Evolutionary conservation across 2,113 vertebrate genomes (phyloP).

Genomic region (Platysteira castanea): DNA sequence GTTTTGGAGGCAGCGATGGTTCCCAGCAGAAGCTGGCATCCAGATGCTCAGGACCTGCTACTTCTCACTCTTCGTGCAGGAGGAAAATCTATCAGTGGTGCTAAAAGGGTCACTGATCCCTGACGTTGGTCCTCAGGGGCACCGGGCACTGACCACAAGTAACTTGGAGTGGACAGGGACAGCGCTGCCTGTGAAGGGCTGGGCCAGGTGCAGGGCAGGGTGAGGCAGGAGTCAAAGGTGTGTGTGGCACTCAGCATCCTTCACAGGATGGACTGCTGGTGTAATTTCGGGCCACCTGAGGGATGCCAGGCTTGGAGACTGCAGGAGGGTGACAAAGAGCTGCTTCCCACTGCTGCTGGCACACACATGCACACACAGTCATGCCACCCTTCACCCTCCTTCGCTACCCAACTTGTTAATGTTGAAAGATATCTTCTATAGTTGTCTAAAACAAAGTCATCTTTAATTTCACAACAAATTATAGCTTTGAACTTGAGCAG

Average conservation of each 20-base stretch:
- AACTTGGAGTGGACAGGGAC: neutral
- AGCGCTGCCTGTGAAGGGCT: neutral
- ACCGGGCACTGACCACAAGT: neutral
- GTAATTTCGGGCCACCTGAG: neutral
- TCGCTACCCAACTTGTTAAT: neutral
- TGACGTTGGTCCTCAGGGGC: neutral
- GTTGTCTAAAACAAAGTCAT: neutral
- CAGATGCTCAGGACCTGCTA: neutral
- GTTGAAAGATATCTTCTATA: neutral
- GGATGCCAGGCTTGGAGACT: neutral
- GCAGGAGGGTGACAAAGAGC: neutral
- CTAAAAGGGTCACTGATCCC: neutral
- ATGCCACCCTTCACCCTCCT: neutral
- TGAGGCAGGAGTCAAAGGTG: neutral
- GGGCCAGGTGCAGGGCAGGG: neutral
- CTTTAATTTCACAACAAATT: neutral
- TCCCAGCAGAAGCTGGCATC: neutral
- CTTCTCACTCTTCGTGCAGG: neutral
- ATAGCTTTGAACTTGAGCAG: neutral
- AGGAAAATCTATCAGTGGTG: neutral
- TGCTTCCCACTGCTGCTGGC: neutral
- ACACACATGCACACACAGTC: neutral
- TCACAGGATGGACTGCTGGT: neutral
- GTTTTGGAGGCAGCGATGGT: fast-evolving
- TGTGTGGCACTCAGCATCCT: neutral